phyloP scores from a whole-genome alignment of 2,797 vertebrate species.

The Enteromius afrohamiltoni region DNA sequence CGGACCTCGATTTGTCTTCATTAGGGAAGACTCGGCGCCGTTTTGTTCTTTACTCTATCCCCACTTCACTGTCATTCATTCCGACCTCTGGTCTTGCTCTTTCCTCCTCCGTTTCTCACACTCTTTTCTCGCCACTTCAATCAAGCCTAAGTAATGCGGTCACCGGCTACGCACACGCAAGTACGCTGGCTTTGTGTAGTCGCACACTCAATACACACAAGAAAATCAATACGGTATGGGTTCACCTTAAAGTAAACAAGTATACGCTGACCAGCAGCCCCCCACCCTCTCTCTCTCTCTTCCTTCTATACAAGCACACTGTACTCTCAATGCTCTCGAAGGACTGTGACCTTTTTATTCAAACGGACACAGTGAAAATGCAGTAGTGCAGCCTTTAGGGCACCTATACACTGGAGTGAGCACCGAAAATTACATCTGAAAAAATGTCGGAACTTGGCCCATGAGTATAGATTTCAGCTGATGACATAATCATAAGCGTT shows the following conservation, averaged over 20 bases:
- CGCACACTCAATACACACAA: conserved; percentile 26
- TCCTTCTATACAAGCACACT: neutral
- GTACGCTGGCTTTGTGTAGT: neutral
- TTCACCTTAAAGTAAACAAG: conserved; percentile 20
- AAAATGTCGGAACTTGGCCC: neutral
- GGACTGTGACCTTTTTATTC: conserved; percentile 53
- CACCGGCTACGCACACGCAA: conserved; percentile 24
- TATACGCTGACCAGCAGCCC: neutral
- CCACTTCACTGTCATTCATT: conserved; percentile 49
- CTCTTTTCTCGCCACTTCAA: conserved; percentile 40
- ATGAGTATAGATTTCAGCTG: neutral
- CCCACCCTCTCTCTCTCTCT: conserved; percentile 22
- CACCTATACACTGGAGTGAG: conserved; percentile 38
- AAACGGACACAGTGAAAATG: conserved; percentile 33
- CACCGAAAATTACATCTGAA: neutral
- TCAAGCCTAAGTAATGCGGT: conserved; percentile 51
- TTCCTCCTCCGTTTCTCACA: conserved; percentile 3
- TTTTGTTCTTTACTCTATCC: conserved; percentile 57
- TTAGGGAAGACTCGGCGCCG: conserved; percentile 59
- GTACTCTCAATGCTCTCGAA: conserved; percentile 17
- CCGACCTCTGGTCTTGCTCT: conserved; percentile 38
- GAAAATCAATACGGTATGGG: conserved; percentile 37
- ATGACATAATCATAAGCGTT: neutral
- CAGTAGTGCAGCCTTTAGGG: conserved; percentile 1
- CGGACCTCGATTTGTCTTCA: conserved; percentile 71